Conservation (phyloP, 1,140 invertebrate species). For the Drosophila prosaltans region DNA sequence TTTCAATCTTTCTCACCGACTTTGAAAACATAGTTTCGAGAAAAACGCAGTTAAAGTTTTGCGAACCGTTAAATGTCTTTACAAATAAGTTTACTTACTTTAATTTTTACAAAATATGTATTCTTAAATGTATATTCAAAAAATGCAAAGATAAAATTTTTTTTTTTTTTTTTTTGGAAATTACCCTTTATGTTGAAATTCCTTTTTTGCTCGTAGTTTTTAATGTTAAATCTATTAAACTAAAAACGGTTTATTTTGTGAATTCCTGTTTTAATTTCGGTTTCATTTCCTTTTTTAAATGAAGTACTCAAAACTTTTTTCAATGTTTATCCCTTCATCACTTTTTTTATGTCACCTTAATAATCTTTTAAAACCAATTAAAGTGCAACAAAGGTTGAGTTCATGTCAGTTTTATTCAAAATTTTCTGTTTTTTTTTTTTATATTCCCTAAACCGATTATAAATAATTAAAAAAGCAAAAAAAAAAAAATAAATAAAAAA, state of each 20-base stretch:
- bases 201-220: too few relatives aligned
- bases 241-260: not conserved
- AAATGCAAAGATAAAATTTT: too few relatives aligned
- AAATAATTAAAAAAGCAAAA: constrained; percentile 44
- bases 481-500: constrained; percentile 14
- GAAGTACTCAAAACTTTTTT: not conserved
- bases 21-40: too few relatives aligned
- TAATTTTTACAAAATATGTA: too few relatives aligned
- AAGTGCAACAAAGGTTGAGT: constrained; percentile 17
- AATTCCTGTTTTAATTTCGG: not conserved
- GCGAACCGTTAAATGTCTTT: too few relatives aligned
- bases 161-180: too few relatives aligned
- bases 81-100: too few relatives aligned
- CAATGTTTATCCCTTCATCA: not conserved
- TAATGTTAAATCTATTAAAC: too few relatives aligned
- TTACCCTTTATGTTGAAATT: too few relatives aligned
- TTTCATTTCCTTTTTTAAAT: not conserved
- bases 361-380: constrained; percentile 11
- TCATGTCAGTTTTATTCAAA: constrained; percentile 34
- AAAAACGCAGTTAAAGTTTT: too few relatives aligned
- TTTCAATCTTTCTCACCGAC: too few relatives aligned
- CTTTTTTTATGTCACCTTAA: constrained; percentile 28
- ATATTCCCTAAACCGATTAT: constrained; percentile 39
- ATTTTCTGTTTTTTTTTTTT: constrained; percentile 17
- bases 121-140: too few relatives aligned